Evolutionary conservation across 2,888 invertebrate species (phyloP), one percentile per base, ranked within the genome.

Genomic region (Zygothrica quintamaculata): DNA sequence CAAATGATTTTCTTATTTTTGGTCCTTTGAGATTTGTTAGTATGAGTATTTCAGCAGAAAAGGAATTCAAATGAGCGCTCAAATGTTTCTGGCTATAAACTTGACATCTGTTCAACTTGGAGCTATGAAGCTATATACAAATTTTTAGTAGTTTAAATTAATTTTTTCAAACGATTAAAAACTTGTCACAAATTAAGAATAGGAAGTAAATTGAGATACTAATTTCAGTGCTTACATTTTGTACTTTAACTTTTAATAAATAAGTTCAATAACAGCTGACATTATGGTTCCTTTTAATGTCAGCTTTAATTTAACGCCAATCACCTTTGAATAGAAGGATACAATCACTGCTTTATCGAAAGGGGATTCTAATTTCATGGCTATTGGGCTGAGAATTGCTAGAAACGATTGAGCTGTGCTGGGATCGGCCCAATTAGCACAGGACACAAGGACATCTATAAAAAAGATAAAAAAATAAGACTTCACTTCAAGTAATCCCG

Each of bases 401-500:
- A 12, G 46, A 33, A 15, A 25, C 31, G 37, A 50, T 37, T 9
- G 16, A 25, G 56, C 60, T 48, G 37, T 22, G 69, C 53, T 53
- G 56, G 37, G 67, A 74, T 75, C 72, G 66, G 60, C 56, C 76
- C 78, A 78, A 88, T 86, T 85, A 77, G 70, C 52, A 13, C 48
- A 57, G 16, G 25, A 8, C 47, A 44, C 2, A 4, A 39, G 46
- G 36, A 52, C 56, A 71, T 61, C 53, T 42, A 36, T 34, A n/a
- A 58, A 31, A 16, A 36, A 8, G 43, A 9, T 8, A 9, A 1
- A 47, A 55, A 74, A 69, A 74, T 74, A 78, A 76, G 74, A 75
- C 52, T 50, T 37, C 42, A 64, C 72, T 74, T 65, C 61, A 57
- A 60, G 53, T 88, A 89, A 89, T 89, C 88, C 88, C 75, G 88